A percentile compares a stretch with the other conserved stretches of the same genome.
These are phyloP conservation scores for Otocyon megalotis DNA, from an alignment of 2,113 vertebrate genomes.

Conservation along the genomic window DNA sequence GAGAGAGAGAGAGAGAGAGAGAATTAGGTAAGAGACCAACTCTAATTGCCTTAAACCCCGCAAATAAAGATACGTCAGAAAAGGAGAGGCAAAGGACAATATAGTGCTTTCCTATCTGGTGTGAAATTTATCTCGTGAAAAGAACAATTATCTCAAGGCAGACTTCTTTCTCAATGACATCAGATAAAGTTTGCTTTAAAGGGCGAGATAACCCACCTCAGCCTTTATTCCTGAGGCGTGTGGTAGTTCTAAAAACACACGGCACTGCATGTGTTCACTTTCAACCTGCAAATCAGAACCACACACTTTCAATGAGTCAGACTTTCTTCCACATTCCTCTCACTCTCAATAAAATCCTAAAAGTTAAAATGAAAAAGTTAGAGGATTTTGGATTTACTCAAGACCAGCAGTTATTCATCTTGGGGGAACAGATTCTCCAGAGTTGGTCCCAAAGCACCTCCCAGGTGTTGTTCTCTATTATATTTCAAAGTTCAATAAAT, in stretches of 20 bases:
- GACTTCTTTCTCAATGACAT: constrained; percentile 47
- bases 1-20: neutral
- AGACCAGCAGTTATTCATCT: neutral
- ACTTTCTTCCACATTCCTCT: neutral
- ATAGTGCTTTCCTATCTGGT: neutral
- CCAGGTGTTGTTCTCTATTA: neutral
- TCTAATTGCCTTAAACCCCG: neutral
- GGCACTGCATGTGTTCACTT: neutral
- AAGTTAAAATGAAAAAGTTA: neutral
- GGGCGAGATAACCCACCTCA: neutral
- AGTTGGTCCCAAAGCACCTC: neutral
- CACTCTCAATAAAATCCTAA: neutral
- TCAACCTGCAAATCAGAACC: neutral
- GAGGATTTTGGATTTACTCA: neutral
- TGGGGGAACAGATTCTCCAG: neutral
- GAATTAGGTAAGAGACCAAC: neutral
- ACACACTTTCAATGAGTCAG: neutral
- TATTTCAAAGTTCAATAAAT: neutral
- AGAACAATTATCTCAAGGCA: constrained; percentile 21
- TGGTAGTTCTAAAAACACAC: neutral
- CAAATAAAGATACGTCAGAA: neutral
- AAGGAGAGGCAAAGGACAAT: neutral
- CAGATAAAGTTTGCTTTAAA: constrained; percentile 23
- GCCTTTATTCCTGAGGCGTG: neutral
- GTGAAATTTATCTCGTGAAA: constrained; percentile 35